Evolutionary conservation across 2,888 invertebrate species (phyloP).

Genomic region (Leptopterna dolabrata): DNA sequence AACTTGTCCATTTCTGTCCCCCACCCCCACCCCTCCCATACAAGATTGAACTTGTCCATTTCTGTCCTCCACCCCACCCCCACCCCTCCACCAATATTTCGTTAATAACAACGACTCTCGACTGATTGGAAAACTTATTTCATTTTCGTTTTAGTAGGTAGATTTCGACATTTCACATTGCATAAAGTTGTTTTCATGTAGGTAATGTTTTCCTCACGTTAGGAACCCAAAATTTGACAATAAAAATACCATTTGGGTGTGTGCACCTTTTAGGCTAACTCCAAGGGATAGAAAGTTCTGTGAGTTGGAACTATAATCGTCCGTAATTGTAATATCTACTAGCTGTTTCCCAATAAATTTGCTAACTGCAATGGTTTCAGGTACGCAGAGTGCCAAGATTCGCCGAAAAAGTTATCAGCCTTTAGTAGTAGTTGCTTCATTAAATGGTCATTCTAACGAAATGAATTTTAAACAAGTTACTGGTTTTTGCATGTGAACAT

Average conservation of each 20-base stretch:
- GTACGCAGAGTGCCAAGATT: too few species aligned
- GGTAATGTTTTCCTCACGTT: not conserved
- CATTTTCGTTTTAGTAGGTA: not conserved
- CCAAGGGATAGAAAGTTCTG: not conserved
- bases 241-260: not conserved
- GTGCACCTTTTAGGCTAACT: not conserved
- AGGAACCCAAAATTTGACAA: not conserved
- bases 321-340: too few species aligned
- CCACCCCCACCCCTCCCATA: not conserved
- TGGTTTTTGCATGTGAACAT: too few species aligned
- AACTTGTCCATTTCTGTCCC: not conserved
- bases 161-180: not conserved
- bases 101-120: not conserved
- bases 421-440: too few species aligned
- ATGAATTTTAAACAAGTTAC: too few species aligned
- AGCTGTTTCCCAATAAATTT: too few species aligned
- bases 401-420: too few species aligned
- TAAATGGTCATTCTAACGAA: too few species aligned
- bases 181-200: not conserved
- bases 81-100: not conserved
- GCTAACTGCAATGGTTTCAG: too few species aligned
- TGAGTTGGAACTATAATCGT: not conserved
- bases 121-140: not conserved
- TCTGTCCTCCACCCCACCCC: not conserved
- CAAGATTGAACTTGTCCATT: slow-evolving; percentile 19